Conservation (phyloP, 2,888 invertebrate genomes). For the Papilio elwesi region DNA sequence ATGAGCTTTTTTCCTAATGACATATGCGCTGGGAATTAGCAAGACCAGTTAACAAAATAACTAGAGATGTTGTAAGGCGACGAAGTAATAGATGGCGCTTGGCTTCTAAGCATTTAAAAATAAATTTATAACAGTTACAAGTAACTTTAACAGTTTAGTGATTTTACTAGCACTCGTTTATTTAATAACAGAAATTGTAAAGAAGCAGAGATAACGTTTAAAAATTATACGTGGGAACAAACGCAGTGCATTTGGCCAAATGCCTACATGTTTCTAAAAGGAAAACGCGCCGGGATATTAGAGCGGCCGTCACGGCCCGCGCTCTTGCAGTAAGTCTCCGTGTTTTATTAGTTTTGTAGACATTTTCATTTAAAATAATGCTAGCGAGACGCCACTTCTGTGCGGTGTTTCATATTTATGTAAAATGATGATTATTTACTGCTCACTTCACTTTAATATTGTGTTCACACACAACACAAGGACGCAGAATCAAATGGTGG, state of each 20-base stretch:
- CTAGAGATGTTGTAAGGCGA: too few relatives aligned
- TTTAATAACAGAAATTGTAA: not conserved
- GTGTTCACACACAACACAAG: too few relatives aligned
- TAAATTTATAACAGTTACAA: too few relatives aligned
- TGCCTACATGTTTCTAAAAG: conserved; percentile 24
- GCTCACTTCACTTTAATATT: too few relatives aligned
- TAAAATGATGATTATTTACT: not conserved
- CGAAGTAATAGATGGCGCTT: too few relatives aligned
- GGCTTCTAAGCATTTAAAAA: too few relatives aligned
- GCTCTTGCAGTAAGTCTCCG: conserved; percentile 17
- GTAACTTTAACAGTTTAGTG: too few relatives aligned
- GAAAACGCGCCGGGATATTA: conserved; percentile 24
- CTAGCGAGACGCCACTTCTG: not conserved
- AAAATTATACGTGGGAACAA: conserved; percentile 18
- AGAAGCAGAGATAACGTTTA: not conserved
- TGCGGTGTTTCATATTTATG: not conserved
- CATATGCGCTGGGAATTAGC: too few relatives aligned
- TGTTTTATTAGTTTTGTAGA: conserved; percentile 24
- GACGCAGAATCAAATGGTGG: too few relatives aligned
- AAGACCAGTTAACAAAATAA: too few relatives aligned
- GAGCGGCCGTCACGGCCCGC: conserved; percentile 22
- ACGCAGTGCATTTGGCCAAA: conserved; percentile 29
- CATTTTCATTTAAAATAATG: conserved; percentile 20
- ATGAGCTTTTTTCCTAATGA: too few relatives aligned
- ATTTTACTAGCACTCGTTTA: not conserved